phyloP scores from a whole-genome alignment of 2,797 vertebrate species.

The Falco peregrinus region DNA sequence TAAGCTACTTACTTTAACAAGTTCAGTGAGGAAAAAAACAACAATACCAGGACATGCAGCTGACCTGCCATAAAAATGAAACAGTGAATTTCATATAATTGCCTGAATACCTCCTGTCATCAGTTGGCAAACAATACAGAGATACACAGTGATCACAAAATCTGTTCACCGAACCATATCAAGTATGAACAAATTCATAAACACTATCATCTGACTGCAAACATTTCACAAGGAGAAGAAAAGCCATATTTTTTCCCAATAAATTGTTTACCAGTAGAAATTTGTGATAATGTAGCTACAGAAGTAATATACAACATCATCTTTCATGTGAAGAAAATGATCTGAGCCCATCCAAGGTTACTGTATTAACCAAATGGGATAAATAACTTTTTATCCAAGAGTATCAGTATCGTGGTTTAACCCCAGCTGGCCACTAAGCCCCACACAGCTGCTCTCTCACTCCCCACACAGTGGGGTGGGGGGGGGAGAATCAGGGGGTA shows the following conservation, averaged over 20 bases:
- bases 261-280: not conserved
- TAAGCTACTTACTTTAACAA: not conserved
- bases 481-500: too few species aligned
- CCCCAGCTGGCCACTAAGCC: too few species aligned
- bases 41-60: not conserved
- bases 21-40: not conserved
- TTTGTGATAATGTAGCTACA: not conserved
- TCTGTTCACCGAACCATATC: constrained; percentile 13
- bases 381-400: not conserved
- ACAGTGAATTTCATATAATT: not conserved
- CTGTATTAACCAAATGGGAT: not conserved
- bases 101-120: constrained; percentile 27
- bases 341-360: not conserved
- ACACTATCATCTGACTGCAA: constrained; percentile 11
- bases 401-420: not conserved
- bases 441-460: too few species aligned
- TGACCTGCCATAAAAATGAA: not conserved
- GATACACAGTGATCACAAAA: not conserved
- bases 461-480: too few species aligned
- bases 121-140: constrained; percentile 23
- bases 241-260: not conserved
- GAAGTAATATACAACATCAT: not conserved
- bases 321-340: not conserved
- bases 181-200: constrained; percentile 25
- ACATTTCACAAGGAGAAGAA: not conserved